Percentiles rank a stretch among this genome's conserved stretches.
These are phyloP conservation scores for Pammene fasciana DNA, from an alignment of 2,888 invertebrate genomes.

Conservation along the genomic window DNA sequence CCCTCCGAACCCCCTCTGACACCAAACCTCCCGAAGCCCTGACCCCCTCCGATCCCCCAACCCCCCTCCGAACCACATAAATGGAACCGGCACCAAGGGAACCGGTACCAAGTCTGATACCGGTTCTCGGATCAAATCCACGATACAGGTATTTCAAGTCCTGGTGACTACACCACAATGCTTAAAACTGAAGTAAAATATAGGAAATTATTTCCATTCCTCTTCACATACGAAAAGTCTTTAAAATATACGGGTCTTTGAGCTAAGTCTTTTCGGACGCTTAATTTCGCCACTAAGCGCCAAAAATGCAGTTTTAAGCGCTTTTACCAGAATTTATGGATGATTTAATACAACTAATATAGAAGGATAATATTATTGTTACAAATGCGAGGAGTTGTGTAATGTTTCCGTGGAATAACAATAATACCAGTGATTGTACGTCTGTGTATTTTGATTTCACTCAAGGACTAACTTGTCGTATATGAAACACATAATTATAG, in stretches of 20 bases:
- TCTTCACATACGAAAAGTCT: no score
- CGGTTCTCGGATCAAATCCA: no score
- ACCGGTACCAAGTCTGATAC: no score
- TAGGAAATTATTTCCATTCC: no score
- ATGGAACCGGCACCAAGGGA: no score
- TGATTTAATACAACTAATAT: conserved; percentile 12
- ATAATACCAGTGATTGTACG: conserved; percentile 1
- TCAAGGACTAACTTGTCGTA: not conserved
- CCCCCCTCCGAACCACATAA: no score
- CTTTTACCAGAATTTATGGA: conserved; percentile 7
- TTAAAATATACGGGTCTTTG: not conserved
- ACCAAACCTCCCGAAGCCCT: no score
- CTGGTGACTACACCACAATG: no score
- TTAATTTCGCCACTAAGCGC: conserved; percentile 7
- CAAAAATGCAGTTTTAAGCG: conserved; percentile 14
- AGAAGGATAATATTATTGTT: conserved; percentile 12
- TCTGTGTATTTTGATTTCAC: conserved; percentile 10
- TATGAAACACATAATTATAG: not conserved
- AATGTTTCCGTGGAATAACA: conserved; percentile 8
- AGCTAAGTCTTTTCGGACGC: conserved; percentile 6
- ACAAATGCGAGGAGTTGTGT: conserved; percentile 10
- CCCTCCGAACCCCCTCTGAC: no score
- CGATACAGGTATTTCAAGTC: no score
- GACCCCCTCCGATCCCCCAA: no score
- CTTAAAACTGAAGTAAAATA: no score